Percentiles rank a stretch among this genome's conserved stretches.
phyloP scores from a whole-genome alignment of 2,113 vertebrate species.

The Crotalus helleri region DNA sequence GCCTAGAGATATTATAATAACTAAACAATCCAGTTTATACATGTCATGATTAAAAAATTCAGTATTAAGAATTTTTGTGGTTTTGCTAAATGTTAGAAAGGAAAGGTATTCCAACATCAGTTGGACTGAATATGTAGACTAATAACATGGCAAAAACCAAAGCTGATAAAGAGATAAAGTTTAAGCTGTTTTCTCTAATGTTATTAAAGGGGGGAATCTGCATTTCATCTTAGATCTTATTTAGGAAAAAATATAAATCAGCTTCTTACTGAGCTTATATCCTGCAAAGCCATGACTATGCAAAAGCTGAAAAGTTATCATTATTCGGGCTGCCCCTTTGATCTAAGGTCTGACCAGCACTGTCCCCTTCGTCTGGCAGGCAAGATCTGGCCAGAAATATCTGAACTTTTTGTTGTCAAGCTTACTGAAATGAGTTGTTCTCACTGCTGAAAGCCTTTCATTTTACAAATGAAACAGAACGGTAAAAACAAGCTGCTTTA shows the following conservation, averaged over 20 bases:
- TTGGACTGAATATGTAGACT: background rate
- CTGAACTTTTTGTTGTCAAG: conserved; percentile 40
- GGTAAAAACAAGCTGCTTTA: conserved; percentile 15
- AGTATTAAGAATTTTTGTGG: background rate
- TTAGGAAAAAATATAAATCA: conserved; percentile 21
- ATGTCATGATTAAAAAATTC: background rate
- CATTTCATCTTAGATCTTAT: background rate
- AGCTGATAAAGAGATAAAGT: background rate
- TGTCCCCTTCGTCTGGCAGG: background rate
- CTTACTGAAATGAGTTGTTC: conserved; percentile 31
- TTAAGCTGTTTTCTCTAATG: background rate
- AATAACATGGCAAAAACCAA: background rate
- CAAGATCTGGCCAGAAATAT: background rate
- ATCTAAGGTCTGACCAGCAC: conserved; percentile 14
- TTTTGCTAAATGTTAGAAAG: background rate
- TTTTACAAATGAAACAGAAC: conserved; percentile 47
- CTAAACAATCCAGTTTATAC: background rate
- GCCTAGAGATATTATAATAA: background rate
- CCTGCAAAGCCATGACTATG: background rate
- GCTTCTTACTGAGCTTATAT: conserved; percentile 20
- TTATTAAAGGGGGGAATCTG: background rate
- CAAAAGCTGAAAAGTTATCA: conserved; percentile 19
- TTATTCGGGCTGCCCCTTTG: background rate
- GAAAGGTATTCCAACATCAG: background rate
- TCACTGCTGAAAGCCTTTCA: background rate